These are phyloP conservation scores for Colletes collaris DNA, from an alignment of 2,888 invertebrate genomes.

Conservation along the genomic window DNA sequence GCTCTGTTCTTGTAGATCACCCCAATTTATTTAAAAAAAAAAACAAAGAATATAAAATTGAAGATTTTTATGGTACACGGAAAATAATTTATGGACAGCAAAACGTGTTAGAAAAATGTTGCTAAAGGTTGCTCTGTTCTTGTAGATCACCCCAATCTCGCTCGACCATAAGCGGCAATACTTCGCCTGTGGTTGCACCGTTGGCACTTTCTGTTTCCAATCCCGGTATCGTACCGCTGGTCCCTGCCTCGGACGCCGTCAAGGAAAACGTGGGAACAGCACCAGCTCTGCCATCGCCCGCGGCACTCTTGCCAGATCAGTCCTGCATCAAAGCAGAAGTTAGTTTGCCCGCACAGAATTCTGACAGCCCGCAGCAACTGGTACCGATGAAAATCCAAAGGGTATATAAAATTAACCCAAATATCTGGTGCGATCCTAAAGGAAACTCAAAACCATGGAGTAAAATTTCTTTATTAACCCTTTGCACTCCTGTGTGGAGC, in stretches of 20 bases:
- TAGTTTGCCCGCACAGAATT: slow-evolving; percentile 37
- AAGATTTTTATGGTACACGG: too few species aligned
- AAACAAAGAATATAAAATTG: too few species aligned
- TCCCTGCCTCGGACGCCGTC: slow-evolving; percentile 66
- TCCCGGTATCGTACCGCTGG: slow-evolving; percentile 70
- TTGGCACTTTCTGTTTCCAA: slow-evolving; percentile 69
- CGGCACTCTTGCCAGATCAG: slow-evolving; percentile 73
- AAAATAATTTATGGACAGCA: too few species aligned
- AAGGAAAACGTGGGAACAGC: slow-evolving; percentile 72
- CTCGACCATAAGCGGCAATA: slow-evolving; percentile 64
- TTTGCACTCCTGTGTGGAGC: too few species aligned
- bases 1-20: slow-evolving; percentile 68
- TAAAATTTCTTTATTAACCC: too few species aligned
- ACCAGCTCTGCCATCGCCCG: slow-evolving; percentile 71
- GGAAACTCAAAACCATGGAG: too few species aligned
- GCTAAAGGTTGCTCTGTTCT: slow-evolving; percentile 7
- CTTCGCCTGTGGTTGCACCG: slow-evolving; percentile 75
- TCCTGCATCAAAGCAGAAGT: slow-evolving; percentile 69
- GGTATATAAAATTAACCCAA: background rate
- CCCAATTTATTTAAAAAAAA: slow-evolving; percentile 50
- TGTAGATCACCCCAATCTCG: slow-evolving; percentile 76
- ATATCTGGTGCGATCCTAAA: background rate
- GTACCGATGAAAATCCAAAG: slow-evolving; percentile 26
- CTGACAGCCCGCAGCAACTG: background rate
- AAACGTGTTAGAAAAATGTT: background rate